These are phyloP conservation scores for Antedon mediterranea DNA, from an alignment of 53 echinoderm and acorn worm genomes.

Conservation along the genomic window DNA sequence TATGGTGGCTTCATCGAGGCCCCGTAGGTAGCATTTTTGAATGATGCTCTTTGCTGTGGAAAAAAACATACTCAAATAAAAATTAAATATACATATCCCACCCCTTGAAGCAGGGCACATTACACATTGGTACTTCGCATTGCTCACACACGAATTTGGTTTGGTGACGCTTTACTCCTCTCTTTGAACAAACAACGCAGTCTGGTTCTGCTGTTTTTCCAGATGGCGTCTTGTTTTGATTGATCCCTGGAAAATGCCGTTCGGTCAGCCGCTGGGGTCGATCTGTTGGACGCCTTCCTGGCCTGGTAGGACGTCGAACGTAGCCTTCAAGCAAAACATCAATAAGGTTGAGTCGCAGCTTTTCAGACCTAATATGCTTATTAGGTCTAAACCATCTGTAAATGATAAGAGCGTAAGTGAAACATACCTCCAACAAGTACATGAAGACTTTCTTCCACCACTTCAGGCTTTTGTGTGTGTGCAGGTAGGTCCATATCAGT, in stretches of 20 bases:
- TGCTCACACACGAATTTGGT: constrained; percentile 10
- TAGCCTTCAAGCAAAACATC: constrained; percentile 8
- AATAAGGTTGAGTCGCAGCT: constrained; percentile 1
- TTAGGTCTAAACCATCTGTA: constrained; percentile 1
- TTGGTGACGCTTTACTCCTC: constrained; percentile 18
- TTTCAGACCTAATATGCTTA: constrained; percentile 6
- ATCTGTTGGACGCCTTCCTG: constrained; percentile 13
- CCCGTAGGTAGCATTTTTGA: no score
- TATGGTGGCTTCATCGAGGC: no score
- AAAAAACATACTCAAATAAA: no score
- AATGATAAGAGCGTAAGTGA: not conserved
- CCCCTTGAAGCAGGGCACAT: constrained; percentile 13
- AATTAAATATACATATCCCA: no score
- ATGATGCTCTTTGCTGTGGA: no score
- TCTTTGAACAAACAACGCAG: constrained; percentile 24
- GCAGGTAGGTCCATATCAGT: constrained; percentile 4
- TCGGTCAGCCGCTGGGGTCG: constrained; percentile 10
- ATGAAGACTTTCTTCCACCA: constrained; percentile 13
- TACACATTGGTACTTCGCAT: constrained; percentile 18
- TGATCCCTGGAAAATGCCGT: constrained; percentile 5
- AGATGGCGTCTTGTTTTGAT: not conserved
- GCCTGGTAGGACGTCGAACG: not conserved
- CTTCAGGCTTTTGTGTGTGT: constrained; percentile 13
- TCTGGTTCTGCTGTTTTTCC: constrained; percentile 15
- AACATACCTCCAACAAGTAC: constrained; percentile 7